These are phyloP conservation scores for Cairina moschata DNA, from an alignment of 2,113 vertebrate species.

Conservation along the genomic window DNA sequence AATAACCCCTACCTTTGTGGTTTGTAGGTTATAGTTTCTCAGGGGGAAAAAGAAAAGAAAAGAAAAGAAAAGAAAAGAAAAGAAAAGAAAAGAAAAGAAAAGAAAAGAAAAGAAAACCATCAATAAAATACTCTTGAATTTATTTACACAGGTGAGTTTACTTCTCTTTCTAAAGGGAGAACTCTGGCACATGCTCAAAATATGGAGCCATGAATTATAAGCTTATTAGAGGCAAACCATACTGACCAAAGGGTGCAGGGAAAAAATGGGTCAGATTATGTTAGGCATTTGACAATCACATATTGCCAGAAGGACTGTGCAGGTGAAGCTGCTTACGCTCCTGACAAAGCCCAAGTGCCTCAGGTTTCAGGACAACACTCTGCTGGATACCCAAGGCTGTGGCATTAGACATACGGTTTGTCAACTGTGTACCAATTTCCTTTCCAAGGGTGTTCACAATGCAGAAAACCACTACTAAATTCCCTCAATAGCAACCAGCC, in stretches of 20 bases:
- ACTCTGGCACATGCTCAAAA: neutral
- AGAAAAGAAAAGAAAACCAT: no score
- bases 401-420: neutral
- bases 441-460: neutral
- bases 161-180: neutral
- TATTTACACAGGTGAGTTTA: neutral
- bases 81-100: no score
- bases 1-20: neutral
- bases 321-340: neutral
- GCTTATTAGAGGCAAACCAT: neutral
- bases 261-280: neutral
- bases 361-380: neutral
- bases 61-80: neutral
- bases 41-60: no score
- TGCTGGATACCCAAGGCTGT: neutral
- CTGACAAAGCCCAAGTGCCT: neutral
- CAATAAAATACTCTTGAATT: neutral
- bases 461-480: neutral
- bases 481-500: neutral
- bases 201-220: neutral
- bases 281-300: neutral
- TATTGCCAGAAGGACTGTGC: neutral
- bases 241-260: neutral
- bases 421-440: neutral
- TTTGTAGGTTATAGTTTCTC: neutral